Base-by-base conservation (phyloP, 2,113 vertebrate genomes). In the Myrmecophaga tridactyla region DNA sequence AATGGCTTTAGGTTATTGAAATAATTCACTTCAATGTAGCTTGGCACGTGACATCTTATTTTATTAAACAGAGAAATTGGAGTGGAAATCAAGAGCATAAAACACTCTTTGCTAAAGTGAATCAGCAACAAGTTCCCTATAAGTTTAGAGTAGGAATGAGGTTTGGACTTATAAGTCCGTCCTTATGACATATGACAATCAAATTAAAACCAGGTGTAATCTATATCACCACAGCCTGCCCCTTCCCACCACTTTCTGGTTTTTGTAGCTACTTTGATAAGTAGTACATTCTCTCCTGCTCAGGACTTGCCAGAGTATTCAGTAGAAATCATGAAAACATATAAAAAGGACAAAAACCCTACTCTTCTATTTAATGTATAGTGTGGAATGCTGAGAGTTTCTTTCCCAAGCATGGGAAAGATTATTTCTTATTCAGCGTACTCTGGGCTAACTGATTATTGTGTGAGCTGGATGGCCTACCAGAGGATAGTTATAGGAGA, bases 1-100 rank as follows among this genome's bases (percentile, higher is more conserved):
- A 94, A 97, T 69, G 76, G 60, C 94, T 97, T 98, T 69, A 95
- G 60, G 67, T 96, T 89, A 86, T 95, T 96, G 96, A 97, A 96
- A 94, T 96, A 96, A 94, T 95, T 97, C 96, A 93, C 56, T 91
- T 89, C 96, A 95, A 89, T 95, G 83, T 96, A 95, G n/a, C 4
- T 17, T 90, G 95, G 63, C 89, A 77, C 41, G 62, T 77, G 92
- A 81, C 87, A 95, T 93, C 10, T 7, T 96, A 77, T 95, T 97
- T 97, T 80, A 86, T 43, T 97, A 94, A 96, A 93, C 21, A 92
- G 70, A 96, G 94, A 94, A 92, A 96, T 70, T 93, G 95, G 89
- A 97, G 95, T 82, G 84, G 96, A 93, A 86, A 85, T 78, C 70
- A 73, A 94, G 85, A 96, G 92, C 94, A 87, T 89, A 31, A 53